phyloP scores from a whole-genome alignment of 2,113 vertebrate genomes.

The Colistium nudipinnis region DNA sequence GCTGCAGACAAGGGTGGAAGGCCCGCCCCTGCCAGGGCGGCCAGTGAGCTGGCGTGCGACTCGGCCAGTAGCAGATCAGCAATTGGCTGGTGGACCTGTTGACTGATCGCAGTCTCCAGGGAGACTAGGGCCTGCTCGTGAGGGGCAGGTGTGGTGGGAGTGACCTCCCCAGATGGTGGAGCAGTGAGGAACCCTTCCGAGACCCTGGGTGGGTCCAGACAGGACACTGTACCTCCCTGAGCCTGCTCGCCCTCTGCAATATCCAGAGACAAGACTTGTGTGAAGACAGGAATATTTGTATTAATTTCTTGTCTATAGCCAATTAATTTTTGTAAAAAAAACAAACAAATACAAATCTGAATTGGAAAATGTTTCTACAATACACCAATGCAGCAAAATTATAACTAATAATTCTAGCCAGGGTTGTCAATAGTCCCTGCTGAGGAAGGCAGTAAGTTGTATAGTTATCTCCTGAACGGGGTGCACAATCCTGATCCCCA shows the following conservation, averaged over 20 bases:
- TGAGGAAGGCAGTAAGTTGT: constrained; percentile 96
- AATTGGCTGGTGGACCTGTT: constrained; percentile 86
- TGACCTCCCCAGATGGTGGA: constrained; percentile 87
- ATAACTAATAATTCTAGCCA: not conserved
- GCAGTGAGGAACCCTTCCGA: constrained; percentile 90
- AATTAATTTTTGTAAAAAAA: too few species aligned
- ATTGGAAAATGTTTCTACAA: not conserved
- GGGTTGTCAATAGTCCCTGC: constrained; percentile 50
- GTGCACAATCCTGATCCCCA: constrained; percentile 87
- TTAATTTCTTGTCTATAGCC: not conserved
- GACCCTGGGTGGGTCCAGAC: constrained; percentile 82
- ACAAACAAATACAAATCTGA: not conserved
- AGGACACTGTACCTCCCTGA: constrained; percentile 77
- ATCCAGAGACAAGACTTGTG: constrained; percentile 41
- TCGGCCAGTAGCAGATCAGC: constrained; percentile 82
- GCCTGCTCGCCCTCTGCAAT: constrained; percentile 81
- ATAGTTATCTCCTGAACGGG: constrained; percentile 94
- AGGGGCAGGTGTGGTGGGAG: constrained; percentile 84
- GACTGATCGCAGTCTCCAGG: constrained; percentile 86
- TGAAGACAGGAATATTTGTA: not conserved
- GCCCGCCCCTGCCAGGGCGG: constrained; percentile 82
- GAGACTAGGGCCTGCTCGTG: constrained; percentile 85
- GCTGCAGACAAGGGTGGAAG: constrained; percentile 82
- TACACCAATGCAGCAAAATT: not conserved
- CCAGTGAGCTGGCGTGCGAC: constrained; percentile 80